Base-by-base conservation (phyloP, 2,113 vertebrate genomes). In the Semicossyphus pulcher region DNA sequence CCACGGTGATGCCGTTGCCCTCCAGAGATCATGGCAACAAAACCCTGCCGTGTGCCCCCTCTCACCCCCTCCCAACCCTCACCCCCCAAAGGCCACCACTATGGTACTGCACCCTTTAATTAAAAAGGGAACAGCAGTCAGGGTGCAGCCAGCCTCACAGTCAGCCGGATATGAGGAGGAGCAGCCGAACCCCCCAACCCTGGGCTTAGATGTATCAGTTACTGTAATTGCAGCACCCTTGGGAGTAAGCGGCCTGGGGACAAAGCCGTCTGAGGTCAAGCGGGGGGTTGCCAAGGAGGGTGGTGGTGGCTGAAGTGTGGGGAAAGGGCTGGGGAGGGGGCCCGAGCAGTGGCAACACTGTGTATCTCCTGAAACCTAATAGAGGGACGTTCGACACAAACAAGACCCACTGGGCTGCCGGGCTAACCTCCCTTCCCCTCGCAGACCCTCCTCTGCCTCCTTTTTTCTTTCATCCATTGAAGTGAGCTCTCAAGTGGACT, bases 141-240 rank as follows among this genome's bases (percentile, higher is more conserved):
- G 76, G 86, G 80, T 84, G 85, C 89, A 89, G 91, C 85, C 89
- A 89, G 83, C 80, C 84, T 89, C 83, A 73, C 71, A 88, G 90
- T 89, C 86, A 75, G 86, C 90, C 91, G 89, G 90, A 93, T 88
- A 92, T 90, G 92, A 91, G 83, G 86, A 82, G 78, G 80, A 85
- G 83, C 71, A 67, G 82, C 10, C 44, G 78, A 87, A 76, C 83
- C 89, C 89, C 87, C 65, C 88, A 90, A 88, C 83, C 83, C 72
- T 49, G 32, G 72, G 88, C 87, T 91, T 88, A 88, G 91, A 78
- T 89, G 89, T 92, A 93, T 92, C 91, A 90, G 90, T 92, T 92
- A 93, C 92, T 92, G 90, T 92, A 91, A 91, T 89, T 90, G 84
- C 89, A 89, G 87, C 85, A 82, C 87, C 90, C 89, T 72, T 83